Conservation (phyloP, 2,113 vertebrate species). For the Spea multiplicata region DNA sequence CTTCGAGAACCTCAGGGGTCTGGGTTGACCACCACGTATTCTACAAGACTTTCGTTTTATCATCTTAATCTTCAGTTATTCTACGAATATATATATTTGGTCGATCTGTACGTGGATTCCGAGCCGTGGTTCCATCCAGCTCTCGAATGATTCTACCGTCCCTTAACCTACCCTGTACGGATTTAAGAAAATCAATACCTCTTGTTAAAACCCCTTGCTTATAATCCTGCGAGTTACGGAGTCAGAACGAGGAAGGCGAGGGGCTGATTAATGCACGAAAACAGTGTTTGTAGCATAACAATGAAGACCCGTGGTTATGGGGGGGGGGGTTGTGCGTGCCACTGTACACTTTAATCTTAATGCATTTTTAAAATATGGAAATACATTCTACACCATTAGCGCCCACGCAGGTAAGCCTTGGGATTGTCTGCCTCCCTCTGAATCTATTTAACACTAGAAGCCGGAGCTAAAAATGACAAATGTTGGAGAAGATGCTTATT, state of each 20-base stretch:
- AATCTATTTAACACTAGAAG: neutral
- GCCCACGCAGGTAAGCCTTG: constrained; percentile 8
- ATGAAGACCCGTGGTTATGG: constrained; percentile 5
- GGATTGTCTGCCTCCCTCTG: neutral
- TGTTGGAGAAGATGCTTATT: neutral
- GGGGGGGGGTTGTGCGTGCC: neutral
- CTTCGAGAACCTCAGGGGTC: too few relatives aligned
- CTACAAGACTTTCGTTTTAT: too few relatives aligned
- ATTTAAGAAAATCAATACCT: too few relatives aligned
- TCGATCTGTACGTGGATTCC: too few relatives aligned
- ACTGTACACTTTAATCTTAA: constrained; percentile 9
- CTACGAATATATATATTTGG: too few relatives aligned
- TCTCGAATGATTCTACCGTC: too few relatives aligned
- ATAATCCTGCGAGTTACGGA: too few relatives aligned
- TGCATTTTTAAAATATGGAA: constrained; percentile 29
- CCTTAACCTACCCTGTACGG: too few relatives aligned
- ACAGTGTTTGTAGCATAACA: constrained; percentile 27
- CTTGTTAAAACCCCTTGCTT: too few relatives aligned
- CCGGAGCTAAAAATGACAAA: neutral
- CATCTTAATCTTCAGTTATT: too few relatives aligned
- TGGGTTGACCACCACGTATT: too few relatives aligned
- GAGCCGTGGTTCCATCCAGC: too few relatives aligned
- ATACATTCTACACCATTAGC: constrained; percentile 12
- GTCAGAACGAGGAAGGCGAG: neutral
- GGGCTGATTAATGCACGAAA: constrained; percentile 14